phyloP scores from a whole-genome alignment of 2,888 invertebrate species.

The Acanthosoma haemorrhoidale region DNA sequence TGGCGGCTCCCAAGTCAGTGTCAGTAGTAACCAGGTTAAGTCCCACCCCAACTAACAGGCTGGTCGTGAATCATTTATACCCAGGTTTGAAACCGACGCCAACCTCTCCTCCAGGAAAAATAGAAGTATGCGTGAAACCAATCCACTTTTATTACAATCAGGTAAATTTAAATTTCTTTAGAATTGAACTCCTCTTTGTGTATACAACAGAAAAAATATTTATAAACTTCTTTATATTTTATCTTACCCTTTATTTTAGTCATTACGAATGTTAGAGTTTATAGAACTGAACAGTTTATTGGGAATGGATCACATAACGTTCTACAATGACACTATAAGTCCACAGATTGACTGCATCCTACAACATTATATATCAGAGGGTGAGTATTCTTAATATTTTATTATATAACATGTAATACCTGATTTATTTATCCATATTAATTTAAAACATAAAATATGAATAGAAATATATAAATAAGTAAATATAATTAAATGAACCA shows the following conservation, averaged over 20 bases:
- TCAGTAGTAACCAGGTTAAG: slow-evolving; percentile 61
- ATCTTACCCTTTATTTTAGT: slow-evolving; percentile 47
- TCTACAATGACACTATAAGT: slow-evolving; percentile 86
- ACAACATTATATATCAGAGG: slow-evolving; percentile 53
- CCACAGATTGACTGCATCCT: slow-evolving; percentile 70
- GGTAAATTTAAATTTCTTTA: slow-evolving; percentile 44
- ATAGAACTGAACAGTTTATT: slow-evolving; percentile 78
- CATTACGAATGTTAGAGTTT: slow-evolving; percentile 79
- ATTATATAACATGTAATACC: no score
- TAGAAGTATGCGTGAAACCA: slow-evolving; percentile 84
- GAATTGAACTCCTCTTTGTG: background rate
- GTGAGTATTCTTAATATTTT: no score
- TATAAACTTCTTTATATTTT: no score
- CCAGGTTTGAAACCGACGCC: slow-evolving; percentile 46
- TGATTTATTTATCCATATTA: no score
- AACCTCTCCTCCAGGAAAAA: slow-evolving; percentile 46
- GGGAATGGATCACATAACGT: slow-evolving; percentile 80
- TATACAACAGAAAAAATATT: no score
- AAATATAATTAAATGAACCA: no score
- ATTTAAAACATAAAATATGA: no score
- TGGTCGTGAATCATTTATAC: slow-evolving; percentile 56
- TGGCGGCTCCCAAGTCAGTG: slow-evolving; percentile 60
- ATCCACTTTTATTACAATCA: slow-evolving; percentile 83
- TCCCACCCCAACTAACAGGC: slow-evolving; percentile 61
- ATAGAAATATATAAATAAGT: no score